phyloP scores from a whole-genome alignment of 2,888 invertebrate genomes.

The Eupithecia insigniata region DNA sequence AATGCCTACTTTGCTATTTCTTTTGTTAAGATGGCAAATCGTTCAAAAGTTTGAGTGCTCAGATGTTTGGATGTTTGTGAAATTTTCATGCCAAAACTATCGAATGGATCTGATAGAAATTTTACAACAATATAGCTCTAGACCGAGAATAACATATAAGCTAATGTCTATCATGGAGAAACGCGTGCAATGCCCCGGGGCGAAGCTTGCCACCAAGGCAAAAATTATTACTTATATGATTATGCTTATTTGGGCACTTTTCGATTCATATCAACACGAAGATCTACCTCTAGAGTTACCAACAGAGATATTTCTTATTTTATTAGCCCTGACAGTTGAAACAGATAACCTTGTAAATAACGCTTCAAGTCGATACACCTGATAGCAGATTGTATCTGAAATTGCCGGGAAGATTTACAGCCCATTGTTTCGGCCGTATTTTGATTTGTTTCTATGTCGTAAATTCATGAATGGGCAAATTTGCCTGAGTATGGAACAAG shows the following conservation, averaged over 20 bases:
- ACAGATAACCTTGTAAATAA: slow-evolving; percentile 33
- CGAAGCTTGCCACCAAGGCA: not conserved
- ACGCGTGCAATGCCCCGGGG: not conserved
- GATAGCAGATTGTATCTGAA: slow-evolving; percentile 74
- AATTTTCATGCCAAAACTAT: no score
- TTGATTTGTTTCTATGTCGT: slow-evolving; percentile 72
- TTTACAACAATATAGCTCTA: not conserved
- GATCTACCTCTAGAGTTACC: not conserved
- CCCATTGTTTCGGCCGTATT: slow-evolving; percentile 67
- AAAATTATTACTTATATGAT: no score
- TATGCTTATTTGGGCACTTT: not conserved
- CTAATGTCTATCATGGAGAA: not conserved
- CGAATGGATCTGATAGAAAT: no score
- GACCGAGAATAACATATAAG: not conserved
- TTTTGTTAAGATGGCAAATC: no score
- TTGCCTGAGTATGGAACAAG: slow-evolving; percentile 47
- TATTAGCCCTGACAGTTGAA: slow-evolving; percentile 39
- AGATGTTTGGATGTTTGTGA: not conserved
- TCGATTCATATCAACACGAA: not conserved
- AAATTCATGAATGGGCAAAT: slow-evolving; percentile 68
- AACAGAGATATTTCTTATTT: slow-evolving; percentile 30
- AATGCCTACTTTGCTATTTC: no score
- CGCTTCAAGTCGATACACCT: slow-evolving; percentile 52
- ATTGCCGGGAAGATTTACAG: slow-evolving; percentile 74
- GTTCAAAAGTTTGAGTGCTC: not conserved